Conservation (phyloP, 1,140 invertebrate genomes). For the Penaeus japonicus region DNA sequence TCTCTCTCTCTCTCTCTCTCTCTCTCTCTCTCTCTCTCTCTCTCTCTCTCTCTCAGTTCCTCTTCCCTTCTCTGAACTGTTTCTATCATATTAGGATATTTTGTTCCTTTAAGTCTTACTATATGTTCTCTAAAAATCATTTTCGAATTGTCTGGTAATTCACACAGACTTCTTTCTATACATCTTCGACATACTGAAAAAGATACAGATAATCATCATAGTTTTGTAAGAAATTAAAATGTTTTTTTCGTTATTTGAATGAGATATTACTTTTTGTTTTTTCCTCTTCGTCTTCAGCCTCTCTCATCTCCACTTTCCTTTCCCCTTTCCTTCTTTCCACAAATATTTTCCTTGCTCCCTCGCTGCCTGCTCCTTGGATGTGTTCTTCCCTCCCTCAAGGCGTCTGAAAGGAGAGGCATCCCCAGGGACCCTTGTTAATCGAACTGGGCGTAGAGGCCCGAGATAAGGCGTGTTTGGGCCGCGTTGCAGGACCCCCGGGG, state of each 20-base stretch:
- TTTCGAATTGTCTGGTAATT: too few species aligned
- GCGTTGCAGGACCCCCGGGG: conserved; percentile 41
- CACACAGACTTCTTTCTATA: too few species aligned
- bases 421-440: conserved; percentile 58
- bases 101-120: too few species aligned
- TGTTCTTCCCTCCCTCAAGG: conserved; percentile 41
- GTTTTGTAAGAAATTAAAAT: too few species aligned
- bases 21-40: too few species aligned
- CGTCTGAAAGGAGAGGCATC: conserved; percentile 50
- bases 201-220: too few species aligned
- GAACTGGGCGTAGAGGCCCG: conserved; percentile 53
- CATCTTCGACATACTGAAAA: too few species aligned
- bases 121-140: too few species aligned
- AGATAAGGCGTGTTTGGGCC: conserved; percentile 59
- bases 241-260: neutral
- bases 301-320: neutral
- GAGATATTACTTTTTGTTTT: neutral
- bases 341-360: neutral
- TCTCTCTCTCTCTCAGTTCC: neutral
- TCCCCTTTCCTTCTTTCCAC: neutral
- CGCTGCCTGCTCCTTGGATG: neutral
- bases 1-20: neutral
- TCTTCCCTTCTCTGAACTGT: neutral
- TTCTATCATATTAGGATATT: neutral
- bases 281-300: neutral